Percentiles rank a stretch among this genome's conserved stretches.
Evolutionary conservation across 2,113 vertebrate genomes (phyloP).

Genomic region (Odobenus rosmarus): DNA sequence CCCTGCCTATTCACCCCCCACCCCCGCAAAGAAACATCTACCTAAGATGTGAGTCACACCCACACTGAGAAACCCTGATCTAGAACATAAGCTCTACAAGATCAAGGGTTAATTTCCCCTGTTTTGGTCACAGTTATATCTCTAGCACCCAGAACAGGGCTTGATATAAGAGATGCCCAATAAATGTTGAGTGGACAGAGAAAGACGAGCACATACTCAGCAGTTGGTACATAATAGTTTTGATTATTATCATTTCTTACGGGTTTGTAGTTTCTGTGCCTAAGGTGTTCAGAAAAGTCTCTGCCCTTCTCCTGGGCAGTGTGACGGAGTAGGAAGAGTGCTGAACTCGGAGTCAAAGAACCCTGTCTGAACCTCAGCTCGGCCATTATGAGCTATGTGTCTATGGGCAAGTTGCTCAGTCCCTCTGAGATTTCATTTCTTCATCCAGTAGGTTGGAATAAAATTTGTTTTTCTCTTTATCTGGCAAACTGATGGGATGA

Average conservation of each 20-base stretch:
- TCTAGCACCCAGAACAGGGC: background rate
- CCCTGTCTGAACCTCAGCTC: background rate
- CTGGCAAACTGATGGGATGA: background rate
- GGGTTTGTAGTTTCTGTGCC: background rate
- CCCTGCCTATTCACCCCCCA: rapidly evolving
- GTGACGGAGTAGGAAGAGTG: background rate
- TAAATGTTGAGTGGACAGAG: background rate
- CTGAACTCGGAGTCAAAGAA: too few relatives aligned
- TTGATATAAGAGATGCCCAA: background rate
- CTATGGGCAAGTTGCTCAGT: background rate
- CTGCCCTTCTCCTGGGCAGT: background rate
- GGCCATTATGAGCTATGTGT: background rate
- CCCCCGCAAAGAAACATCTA: background rate
- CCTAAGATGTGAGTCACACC: rapidly evolving
- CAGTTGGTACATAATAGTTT: background rate
- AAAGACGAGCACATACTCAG: background rate
- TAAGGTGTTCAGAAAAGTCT: background rate
- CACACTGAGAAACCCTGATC: background rate
- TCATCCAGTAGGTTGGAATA: background rate
- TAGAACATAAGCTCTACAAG: rapidly evolving
- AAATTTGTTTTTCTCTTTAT: background rate
- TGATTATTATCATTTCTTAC: background rate
- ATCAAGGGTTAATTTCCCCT: background rate
- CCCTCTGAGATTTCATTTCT: background rate
- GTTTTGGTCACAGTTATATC: background rate